Percentiles rank a stretch among this genome's conserved stretches.
These are phyloP conservation scores for Halictus rubicundus DNA, from an alignment of 1,140 invertebrate species.

Conservation along the genomic window DNA sequence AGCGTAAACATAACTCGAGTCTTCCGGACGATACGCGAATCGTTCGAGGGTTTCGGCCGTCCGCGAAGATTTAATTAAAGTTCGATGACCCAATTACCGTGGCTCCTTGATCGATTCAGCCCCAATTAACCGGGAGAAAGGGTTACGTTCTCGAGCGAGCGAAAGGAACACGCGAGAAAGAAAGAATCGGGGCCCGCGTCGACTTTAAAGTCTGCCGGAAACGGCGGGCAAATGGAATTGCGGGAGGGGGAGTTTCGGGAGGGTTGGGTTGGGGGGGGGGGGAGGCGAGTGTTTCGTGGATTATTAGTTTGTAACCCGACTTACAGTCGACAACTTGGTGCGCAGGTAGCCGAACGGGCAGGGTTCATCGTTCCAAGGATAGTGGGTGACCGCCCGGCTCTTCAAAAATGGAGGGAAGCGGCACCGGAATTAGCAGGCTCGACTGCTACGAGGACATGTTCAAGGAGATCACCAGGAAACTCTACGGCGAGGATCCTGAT, in stretches of 20 bases:
- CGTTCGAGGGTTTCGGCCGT: too few species aligned
- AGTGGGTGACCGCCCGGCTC: background rate
- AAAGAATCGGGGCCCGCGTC: background rate
- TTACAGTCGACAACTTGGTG: constrained; percentile 18
- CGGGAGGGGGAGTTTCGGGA: background rate
- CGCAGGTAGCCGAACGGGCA: constrained; percentile 59
- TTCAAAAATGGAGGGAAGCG: constrained; percentile 77
- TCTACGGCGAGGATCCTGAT: constrained; percentile 90
- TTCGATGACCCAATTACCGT: constrained; percentile 21
- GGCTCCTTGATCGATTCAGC: background rate
- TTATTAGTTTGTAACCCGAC: constrained; percentile 22
- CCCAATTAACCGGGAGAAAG: background rate
- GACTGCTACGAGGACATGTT: constrained; percentile 89
- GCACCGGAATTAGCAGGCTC: constrained; percentile 80
- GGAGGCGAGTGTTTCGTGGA: background rate
- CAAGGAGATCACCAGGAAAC: constrained; percentile 94
- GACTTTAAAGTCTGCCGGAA: background rate
- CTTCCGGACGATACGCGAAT: too few species aligned
- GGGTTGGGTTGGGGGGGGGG: background rate
- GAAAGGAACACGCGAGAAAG: too few species aligned
- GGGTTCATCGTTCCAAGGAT: constrained; percentile 37
- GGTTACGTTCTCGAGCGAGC: background rate
- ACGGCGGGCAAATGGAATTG: background rate
- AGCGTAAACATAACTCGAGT: too few species aligned
- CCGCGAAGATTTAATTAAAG: constrained; percentile 30